These are phyloP conservation scores for Byasa hedistus DNA, from an alignment of 2,888 invertebrate genomes.

Conservation along the genomic window DNA sequence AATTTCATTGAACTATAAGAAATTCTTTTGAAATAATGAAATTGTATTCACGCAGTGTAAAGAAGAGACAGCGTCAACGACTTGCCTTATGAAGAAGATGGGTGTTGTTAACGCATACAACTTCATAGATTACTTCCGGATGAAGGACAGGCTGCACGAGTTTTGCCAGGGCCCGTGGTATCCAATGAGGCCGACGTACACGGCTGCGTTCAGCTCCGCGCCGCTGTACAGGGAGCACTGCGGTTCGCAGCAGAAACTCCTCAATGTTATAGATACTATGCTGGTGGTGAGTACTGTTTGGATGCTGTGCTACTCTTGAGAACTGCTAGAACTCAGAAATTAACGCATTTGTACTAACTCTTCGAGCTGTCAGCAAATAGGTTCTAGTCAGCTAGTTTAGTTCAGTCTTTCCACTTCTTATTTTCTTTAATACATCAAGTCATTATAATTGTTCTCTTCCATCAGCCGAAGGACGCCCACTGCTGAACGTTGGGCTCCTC, in stretches of 20 bases:
- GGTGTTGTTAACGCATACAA: constrained; percentile 61
- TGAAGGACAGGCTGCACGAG: constrained; percentile 58
- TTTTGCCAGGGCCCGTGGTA: constrained; percentile 48
- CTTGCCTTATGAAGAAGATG: constrained; percentile 62
- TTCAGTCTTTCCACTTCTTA: too few relatives aligned
- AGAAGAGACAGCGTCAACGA: constrained; percentile 50
- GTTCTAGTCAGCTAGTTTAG: too few relatives aligned
- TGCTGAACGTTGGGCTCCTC: too few relatives aligned
- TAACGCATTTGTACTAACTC: too few relatives aligned
- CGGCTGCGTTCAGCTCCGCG: constrained; percentile 47
- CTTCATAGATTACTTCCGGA: constrained; percentile 67
- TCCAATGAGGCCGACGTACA: constrained; percentile 41
- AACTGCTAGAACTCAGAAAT: too few relatives aligned
- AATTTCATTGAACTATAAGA: too few relatives aligned
- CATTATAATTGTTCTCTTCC: too few relatives aligned
- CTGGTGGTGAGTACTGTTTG: constrained; percentile 52
- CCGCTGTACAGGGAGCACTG: constrained; percentile 59
- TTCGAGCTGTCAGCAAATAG: too few relatives aligned
- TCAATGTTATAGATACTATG: constrained; percentile 67
- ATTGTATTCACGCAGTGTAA: constrained; percentile 50
- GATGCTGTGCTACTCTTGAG: too few relatives aligned
- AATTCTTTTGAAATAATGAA: neutral
- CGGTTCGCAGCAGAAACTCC: constrained; percentile 57
- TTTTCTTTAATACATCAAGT: too few relatives aligned
- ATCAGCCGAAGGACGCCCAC: too few relatives aligned